phyloP scores from a whole-genome alignment of 1,140 invertebrate genomes.

The Drosophila willistoni region DNA sequence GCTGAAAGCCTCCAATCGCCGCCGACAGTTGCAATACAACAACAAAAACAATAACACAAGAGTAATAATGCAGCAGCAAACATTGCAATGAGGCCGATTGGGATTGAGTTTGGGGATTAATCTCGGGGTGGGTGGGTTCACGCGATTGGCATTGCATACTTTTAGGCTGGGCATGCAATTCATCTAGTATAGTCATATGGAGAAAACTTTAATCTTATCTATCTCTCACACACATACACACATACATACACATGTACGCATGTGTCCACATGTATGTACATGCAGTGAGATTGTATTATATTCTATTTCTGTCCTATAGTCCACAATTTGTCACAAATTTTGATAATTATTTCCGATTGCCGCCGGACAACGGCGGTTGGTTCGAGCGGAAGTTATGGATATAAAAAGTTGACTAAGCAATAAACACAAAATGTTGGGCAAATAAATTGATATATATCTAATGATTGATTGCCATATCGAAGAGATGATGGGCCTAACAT shows the following conservation, averaged over 20 bases:
- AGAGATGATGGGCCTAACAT: not conserved
- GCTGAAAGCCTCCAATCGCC: conserved; percentile 12
- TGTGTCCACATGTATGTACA: too few relatives aligned
- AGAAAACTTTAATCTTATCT: conserved; percentile 64
- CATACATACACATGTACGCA: too few relatives aligned
- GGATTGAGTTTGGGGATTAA: not conserved
- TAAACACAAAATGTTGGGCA: conserved; percentile 35
- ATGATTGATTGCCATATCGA: conserved; percentile 72
- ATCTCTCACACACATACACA: not conserved
- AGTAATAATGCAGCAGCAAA: conserved; percentile 4
- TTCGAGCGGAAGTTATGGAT: conserved; percentile 49
- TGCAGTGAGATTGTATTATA: conserved; percentile 10
- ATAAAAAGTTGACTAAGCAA: conserved; percentile 47
- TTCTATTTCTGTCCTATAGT: conserved; percentile 14
- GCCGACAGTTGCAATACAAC: conserved; percentile 10
- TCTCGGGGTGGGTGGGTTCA: too few relatives aligned
- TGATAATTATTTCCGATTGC: conserved; percentile 68
- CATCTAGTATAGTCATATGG: not conserved
- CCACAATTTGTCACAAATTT: conserved; percentile 47
- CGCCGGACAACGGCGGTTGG: conserved; percentile 1
- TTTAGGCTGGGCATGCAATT: conserved; percentile 43
- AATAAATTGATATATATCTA: conserved; percentile 38
- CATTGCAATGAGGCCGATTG: not conserved
- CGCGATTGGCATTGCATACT: conserved; percentile 46
- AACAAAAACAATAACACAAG: not conserved